A percentile compares a stretch with the other conserved stretches of the same genome.
These are phyloP conservation scores for Naso thynnoides DNA, from an alignment of 2,797 vertebrate genomes.

Conservation along the genomic window DNA sequence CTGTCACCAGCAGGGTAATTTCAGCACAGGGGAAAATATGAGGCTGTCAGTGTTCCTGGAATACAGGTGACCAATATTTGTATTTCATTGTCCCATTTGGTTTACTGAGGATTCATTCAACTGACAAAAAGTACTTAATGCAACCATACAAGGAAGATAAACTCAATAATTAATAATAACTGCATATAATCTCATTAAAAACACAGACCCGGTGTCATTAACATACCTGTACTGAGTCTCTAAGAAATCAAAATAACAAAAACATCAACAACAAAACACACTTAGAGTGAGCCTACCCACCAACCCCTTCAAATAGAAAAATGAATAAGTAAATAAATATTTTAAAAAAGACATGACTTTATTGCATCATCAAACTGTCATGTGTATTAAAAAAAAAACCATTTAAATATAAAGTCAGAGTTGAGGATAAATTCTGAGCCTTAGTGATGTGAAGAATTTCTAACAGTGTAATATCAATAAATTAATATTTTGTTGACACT, in stretches of 20 bases:
- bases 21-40: conserved; percentile 1
- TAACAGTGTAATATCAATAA: not conserved
- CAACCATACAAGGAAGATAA: not conserved
- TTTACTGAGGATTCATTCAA: not conserved
- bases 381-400: not conserved
- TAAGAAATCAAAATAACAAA: not conserved
- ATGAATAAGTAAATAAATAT: not conserved
- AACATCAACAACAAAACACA: not conserved
- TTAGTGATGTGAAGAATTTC: too few species aligned
- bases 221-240: not conserved
- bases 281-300: rapidly evolving
- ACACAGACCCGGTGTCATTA: not conserved
- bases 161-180: not conserved
- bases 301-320: not conserved
- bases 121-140: not conserved
- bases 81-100: not conserved
- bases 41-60: not conserved
- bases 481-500: not conserved
- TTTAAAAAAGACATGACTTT: not conserved
- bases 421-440: not conserved
- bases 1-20: not conserved
- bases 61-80: not conserved
- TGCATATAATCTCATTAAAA: not conserved
- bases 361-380: not conserved
- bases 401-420: not conserved